These are phyloP conservation scores for Tenodera sinensis DNA, from an alignment of 2,888 invertebrate species.

Conservation along the genomic window DNA sequence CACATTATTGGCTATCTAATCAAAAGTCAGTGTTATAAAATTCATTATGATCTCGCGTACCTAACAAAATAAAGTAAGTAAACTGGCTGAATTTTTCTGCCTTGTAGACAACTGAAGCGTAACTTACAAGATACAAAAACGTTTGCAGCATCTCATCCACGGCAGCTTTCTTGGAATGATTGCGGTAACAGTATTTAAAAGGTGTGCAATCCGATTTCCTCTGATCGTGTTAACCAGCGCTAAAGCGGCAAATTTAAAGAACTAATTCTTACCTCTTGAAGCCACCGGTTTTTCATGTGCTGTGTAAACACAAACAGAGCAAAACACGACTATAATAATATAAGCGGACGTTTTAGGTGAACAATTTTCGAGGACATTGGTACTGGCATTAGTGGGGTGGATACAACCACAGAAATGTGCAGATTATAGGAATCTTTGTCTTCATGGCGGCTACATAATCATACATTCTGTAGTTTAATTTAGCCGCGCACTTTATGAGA, in stretches of 20 bases:
- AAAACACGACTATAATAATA: neutral
- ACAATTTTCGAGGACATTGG: neutral
- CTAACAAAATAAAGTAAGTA: neutral
- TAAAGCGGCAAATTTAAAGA: neutral
- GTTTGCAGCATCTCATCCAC: too few species aligned
- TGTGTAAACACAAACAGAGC: neutral
- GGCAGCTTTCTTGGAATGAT: neutral
- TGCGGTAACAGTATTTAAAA: neutral
- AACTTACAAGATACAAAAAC: neutral
- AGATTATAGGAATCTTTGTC: too few species aligned
- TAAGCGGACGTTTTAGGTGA: too few species aligned
- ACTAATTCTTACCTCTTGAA: neutral
- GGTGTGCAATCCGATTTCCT: neutral
- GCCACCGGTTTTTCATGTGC: neutral
- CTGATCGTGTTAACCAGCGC: neutral
- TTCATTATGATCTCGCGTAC: too few species aligned
- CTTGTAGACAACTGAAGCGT: neutral
- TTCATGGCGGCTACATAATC: too few species aligned
- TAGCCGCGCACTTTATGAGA: too few species aligned
- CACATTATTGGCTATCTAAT: too few species aligned
- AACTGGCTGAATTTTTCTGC: neutral
- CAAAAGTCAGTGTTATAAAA: too few species aligned
- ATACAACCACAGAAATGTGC: too few species aligned
- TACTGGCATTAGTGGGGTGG: neutral
- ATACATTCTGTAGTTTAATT: too few species aligned